Evolutionary conservation across 2,888 invertebrate genomes (phyloP).

Genomic region (Schrankia costaestrigalis): DNA sequence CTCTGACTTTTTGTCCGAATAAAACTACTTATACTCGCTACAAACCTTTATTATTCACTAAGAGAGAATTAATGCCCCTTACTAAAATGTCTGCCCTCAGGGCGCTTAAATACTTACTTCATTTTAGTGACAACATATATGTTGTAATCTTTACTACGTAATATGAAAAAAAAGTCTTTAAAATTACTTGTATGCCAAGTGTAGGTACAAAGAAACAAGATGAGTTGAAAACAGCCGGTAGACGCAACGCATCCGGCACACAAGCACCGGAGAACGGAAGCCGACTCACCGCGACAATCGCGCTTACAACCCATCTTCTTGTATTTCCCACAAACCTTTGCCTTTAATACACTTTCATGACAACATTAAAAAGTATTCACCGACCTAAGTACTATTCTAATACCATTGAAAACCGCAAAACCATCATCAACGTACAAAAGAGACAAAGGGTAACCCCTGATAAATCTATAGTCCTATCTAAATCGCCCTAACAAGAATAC

Average conservation of each 20-base stretch:
- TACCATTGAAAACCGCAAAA: conserved; percentile 20
- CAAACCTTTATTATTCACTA: conserved; percentile 19
- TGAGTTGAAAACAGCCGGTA: conserved; percentile 47
- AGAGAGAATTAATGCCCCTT: conserved; percentile 9
- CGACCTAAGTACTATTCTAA: conserved; percentile 23
- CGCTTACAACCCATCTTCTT: conserved; percentile 48
- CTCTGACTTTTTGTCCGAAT: conserved; percentile 27
- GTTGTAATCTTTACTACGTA: too few species aligned
- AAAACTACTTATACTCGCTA: conserved; percentile 6
- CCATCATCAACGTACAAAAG: conserved; percentile 9
- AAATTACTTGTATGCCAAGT: conserved; percentile 37
- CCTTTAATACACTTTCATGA: conserved; percentile 40
- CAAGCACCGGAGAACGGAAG: conserved; percentile 52
- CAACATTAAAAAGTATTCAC: conserved; percentile 28
- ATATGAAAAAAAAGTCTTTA: conserved; percentile 14
- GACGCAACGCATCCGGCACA: conserved; percentile 54
- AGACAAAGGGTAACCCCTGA: conserved; percentile 3
- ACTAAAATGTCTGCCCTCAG: too few species aligned
- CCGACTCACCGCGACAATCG: conserved; percentile 50
- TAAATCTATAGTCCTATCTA: conserved; percentile 22
- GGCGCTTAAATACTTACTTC: too few species aligned
- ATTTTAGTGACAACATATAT: too few species aligned
- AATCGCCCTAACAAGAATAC: conserved; percentile 34
- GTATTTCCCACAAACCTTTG: conserved; percentile 37
- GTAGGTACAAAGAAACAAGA: conserved; percentile 49